Evolutionary conservation across 2,113 vertebrate species (phyloP).

Genomic region (Illadopsis cleaveri): DNA sequence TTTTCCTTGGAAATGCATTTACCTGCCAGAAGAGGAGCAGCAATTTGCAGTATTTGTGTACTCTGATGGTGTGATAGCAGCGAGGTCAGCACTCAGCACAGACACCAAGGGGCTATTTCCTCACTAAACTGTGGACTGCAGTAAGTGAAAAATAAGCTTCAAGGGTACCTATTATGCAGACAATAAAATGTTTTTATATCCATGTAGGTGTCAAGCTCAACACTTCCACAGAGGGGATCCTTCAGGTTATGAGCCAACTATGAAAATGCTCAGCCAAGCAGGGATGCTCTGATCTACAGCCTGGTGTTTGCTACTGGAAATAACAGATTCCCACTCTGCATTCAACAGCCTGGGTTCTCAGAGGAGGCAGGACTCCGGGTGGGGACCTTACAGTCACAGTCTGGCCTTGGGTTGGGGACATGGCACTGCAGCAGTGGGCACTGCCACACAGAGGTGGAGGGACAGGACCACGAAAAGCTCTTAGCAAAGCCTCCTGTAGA

Average conservation of each 20-base stretch:
- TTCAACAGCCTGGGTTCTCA: accelerated
- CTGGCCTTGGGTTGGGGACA: not conserved
- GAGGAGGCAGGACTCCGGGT: not conserved
- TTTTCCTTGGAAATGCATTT: not conserved
- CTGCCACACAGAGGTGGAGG: not conserved
- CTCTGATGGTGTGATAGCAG: not conserved
- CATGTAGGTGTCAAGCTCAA: not conserved
- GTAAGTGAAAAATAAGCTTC: slow-evolving; percentile 21
- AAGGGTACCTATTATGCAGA: not conserved
- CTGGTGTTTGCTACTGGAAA: not conserved
- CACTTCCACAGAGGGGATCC: not conserved
- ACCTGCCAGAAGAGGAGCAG: not conserved
- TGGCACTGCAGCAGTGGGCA: not conserved
- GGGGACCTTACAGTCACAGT: not conserved
- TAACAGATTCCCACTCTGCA: not conserved
- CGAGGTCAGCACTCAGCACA: not conserved
- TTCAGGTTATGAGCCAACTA: not conserved
- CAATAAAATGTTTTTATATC: slow-evolving; percentile 32
- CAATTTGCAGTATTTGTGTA: not conserved
- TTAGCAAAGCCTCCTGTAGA: not conserved
- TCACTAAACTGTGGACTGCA: not conserved
- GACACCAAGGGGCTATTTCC: not conserved
- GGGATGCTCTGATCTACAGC: not conserved
- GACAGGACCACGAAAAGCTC: not conserved
- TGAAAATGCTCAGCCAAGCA: not conserved